Evolutionary conservation across 2,113 vertebrate genomes (phyloP).

Genomic region (Centropristis striata): DNA sequence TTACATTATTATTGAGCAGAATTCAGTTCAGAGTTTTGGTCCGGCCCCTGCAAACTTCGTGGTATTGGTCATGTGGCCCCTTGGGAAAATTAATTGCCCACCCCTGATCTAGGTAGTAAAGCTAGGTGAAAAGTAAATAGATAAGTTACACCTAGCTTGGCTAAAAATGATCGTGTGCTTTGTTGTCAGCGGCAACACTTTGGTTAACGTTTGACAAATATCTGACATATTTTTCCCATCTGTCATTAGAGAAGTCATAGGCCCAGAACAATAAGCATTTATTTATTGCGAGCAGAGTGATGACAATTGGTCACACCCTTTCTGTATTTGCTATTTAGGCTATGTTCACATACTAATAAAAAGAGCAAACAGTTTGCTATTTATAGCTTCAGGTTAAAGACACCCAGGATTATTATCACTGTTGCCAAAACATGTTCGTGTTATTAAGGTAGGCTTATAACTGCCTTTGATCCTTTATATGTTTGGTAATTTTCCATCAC

Average conservation of each 20-base stretch:
- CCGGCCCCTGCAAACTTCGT: too few species aligned
- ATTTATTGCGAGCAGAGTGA: not conserved
- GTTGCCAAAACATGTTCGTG: not conserved
- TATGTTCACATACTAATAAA: not conserved
- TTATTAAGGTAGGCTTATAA: too few species aligned
- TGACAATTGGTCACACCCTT: not conserved
- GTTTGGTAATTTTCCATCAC: not conserved
- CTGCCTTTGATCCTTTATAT: too few species aligned
- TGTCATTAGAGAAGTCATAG: not conserved
- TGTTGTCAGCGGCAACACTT: not conserved
- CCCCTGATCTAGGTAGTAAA: too few species aligned
- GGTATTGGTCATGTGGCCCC: too few species aligned
- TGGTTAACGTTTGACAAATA: not conserved
- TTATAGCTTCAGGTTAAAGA: not conserved
- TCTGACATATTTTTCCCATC: not conserved
- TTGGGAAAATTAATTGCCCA: too few species aligned
- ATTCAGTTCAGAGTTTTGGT: too few species aligned
- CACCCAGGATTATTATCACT: not conserved
- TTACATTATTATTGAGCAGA: too few species aligned
- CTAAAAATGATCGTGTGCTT: not conserved
- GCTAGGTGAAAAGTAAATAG: not conserved
- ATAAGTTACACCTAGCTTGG: not conserved
- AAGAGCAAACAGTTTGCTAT: constrained; percentile 13
- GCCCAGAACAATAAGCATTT: not conserved
- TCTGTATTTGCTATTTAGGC: not conserved